phyloP scores from a whole-genome alignment of 2,113 vertebrate species.

The Gasterosteus aculeatus region DNA sequence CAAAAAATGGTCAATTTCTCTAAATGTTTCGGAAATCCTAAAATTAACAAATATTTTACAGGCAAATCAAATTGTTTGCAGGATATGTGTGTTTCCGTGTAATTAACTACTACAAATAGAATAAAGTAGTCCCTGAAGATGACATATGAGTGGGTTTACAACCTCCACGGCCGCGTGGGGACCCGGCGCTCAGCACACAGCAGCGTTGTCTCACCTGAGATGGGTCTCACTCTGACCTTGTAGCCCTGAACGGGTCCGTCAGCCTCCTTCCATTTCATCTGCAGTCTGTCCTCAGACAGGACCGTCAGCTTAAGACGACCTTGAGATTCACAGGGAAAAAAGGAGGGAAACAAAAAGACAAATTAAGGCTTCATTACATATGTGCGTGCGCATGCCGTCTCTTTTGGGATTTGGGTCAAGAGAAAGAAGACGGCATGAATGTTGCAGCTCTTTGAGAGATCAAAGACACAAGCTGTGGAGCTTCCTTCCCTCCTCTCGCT shows the following conservation, averaged over 20 bases:
- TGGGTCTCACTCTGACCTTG: constrained; percentile 89
- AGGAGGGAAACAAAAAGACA: background rate
- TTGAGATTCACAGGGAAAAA: constrained; percentile 26
- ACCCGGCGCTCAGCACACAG: too few species aligned
- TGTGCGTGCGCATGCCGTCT: constrained; percentile 5
- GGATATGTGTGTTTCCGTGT: too few species aligned
- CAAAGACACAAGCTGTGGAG: constrained; percentile 65
- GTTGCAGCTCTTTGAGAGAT: constrained; percentile 50
- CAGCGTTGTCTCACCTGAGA: constrained; percentile 83
- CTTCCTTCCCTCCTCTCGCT: constrained; percentile 24
- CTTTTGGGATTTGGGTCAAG: constrained; percentile 16
- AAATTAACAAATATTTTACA: too few species aligned
- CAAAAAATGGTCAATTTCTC: too few species aligned
- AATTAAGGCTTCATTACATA: background rate
- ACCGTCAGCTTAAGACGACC: constrained; percentile 87
- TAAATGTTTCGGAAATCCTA: too few species aligned
- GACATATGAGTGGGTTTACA: too few species aligned
- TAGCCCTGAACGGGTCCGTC: constrained; percentile 88
- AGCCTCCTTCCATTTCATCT: constrained; percentile 93
- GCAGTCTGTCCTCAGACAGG: constrained; percentile 90
- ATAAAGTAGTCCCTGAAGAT: too few species aligned
- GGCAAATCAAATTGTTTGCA: too few species aligned
- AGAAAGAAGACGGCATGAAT: constrained; percentile 14
- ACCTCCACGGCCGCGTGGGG: too few species aligned
- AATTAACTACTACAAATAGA: too few species aligned